Base-by-base conservation (phyloP, 2,888 invertebrate genomes). In the Pilophorus perplexus region DNA sequence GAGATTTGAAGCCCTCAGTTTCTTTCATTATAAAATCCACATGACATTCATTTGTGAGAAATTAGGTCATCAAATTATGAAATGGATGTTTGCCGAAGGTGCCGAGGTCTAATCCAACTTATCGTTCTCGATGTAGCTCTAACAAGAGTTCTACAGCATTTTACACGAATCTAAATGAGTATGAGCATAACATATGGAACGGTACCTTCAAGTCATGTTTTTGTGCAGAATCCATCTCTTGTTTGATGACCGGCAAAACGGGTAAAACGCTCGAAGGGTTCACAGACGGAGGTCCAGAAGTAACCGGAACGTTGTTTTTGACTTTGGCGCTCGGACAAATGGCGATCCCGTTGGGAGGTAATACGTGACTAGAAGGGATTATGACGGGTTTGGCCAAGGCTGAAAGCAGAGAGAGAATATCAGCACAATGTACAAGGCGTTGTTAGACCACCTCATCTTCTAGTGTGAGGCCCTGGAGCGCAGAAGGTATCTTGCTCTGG, bases 191-290 rank as follows among this genome's bases (percentile, higher is more conserved):
- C n/a, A n/a, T n/a, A n/a, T n/a, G n/a, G n/a, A n/a, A n/a, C n/a
- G n/a, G 6, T 16, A 59, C 59, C 42, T 59, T 59, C 18, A 59
- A 25, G 25, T 59, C 59, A 44, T 59, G 27, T 59, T 44, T 59
- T 14, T 59, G 42, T 12, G 22, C 37, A 25, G 28, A 16, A 27
- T 59, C 59, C 42, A 33, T 59, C 27, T 59, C 59, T 27, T 59
- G 40, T 20, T 59, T 59, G 14, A 25, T 42, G 6, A 22, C 10
- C 12, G 18, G 6, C n/a, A n/a, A n/a, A 5, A 55, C 25, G 1
- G 37, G 20, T 22, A 52, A 6, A 10, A 37, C 16, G 2, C 37
- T 18, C 20, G 55, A 37, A 33, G 55, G 37, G 27, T 8, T 10
- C 8, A 16, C 25, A 27, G 14, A 18, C 16, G 55, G 16, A 6